phyloP scores from a whole-genome alignment of 2,113 vertebrate species.

The human (Homo sapiens) region DNA sequence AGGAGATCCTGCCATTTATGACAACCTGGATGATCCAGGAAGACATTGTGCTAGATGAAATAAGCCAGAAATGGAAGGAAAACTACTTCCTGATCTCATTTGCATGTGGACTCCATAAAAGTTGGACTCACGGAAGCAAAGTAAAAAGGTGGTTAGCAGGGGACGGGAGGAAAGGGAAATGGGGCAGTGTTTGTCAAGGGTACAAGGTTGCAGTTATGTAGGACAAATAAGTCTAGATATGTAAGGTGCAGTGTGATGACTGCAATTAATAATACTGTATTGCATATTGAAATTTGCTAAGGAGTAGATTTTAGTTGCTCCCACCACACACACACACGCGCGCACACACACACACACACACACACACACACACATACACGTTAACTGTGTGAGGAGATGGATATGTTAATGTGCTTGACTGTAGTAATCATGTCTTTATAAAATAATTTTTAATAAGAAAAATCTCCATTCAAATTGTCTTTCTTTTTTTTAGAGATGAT shows the following conservation, averaged over 20 bases:
- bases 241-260: not conserved
- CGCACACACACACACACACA: not conserved
- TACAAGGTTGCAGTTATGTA: not conserved
- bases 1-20: not conserved
- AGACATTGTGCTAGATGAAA: not conserved
- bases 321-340: fast-evolving
- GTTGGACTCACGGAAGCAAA: not conserved
- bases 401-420: not conserved
- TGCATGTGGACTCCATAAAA: not conserved
- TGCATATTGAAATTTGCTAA: not conserved
- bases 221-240: not conserved
- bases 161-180: not conserved
- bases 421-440: not conserved
- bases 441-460: too few relatives aligned
- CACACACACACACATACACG: not conserved
- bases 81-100: not conserved
- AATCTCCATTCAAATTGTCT: too few relatives aligned
- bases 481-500: too few relatives aligned
- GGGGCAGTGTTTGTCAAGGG: not conserved
- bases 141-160: not conserved
- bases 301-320: not conserved
- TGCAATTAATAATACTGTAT: not conserved
- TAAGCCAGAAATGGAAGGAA: not conserved
- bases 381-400: not conserved
- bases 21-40: not conserved